A percentile compares a stretch with the other conserved stretches of the same genome.
phyloP scores from a whole-genome alignment of 1,140 invertebrate species.

The Drosophila nannoptera region DNA sequence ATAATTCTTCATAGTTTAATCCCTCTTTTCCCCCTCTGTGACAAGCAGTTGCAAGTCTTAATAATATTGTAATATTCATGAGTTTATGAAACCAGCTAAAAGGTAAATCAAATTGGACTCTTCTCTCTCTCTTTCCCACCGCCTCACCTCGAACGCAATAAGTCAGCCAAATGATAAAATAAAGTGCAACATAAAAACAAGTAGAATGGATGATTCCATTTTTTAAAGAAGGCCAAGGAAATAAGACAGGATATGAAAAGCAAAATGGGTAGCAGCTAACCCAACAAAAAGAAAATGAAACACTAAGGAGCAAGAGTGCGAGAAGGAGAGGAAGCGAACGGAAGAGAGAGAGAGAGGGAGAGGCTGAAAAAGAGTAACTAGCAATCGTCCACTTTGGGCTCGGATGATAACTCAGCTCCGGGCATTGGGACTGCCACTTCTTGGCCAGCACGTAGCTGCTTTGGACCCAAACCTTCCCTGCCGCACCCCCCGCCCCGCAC shows the following conservation, averaged over 20 bases:
- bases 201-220: constrained; percentile 26
- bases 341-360: background rate
- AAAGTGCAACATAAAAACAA: constrained; percentile 17
- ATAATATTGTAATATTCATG: too few relatives aligned
- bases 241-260: constrained; percentile 35
- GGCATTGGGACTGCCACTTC: constrained; percentile 30
- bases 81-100: too few relatives aligned
- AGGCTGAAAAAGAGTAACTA: constrained; percentile 16
- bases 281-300: constrained; percentile 9
- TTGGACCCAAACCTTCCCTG: background rate
- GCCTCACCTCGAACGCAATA: constrained; percentile 1
- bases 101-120: too few relatives aligned
- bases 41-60: too few relatives aligned
- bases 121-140: too few relatives aligned
- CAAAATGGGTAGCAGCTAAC: background rate
- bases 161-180: constrained; percentile 11
- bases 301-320: constrained; percentile 5
- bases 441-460: constrained; percentile 33
- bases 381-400: constrained; percentile 26
- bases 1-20: too few relatives aligned
- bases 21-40: too few relatives aligned
- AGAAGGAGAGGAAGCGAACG: constrained; percentile 21
- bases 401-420: constrained; percentile 16
- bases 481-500: background rate
- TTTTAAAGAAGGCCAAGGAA: constrained; percentile 24